Evolutionary conservation across 2,797 vertebrate genomes (phyloP).

Genomic region (Sebastes baramenuke): DNA sequence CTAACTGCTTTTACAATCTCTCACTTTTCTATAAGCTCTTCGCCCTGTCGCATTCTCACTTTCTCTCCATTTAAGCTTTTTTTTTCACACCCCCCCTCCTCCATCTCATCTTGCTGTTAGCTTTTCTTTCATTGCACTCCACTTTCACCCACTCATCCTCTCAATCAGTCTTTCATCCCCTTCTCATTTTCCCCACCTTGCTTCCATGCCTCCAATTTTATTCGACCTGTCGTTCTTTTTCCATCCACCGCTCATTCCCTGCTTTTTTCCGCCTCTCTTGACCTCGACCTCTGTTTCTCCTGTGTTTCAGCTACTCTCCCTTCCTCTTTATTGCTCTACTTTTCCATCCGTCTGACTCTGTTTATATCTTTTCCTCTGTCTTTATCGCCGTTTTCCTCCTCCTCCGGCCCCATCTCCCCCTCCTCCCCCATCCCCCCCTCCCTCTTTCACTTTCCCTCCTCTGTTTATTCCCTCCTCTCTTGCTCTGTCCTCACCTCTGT

Average conservation of each 20-base stretch:
- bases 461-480: slow-evolving; percentile 20
- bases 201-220: slow-evolving; percentile 41
- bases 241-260: slow-evolving; percentile 13
- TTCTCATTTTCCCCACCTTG: slow-evolving; percentile 41
- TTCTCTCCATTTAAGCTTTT: slow-evolving; percentile 9
- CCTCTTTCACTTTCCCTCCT: neutral
- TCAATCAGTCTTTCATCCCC: slow-evolving; percentile 51
- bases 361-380: slow-evolving; percentile 24
- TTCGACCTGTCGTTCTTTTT: slow-evolving; percentile 25
- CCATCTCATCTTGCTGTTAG: slow-evolving; percentile 31
- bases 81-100: neutral
- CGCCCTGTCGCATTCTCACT: neutral
- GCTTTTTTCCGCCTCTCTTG: slow-evolving; percentile 21
- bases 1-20: slow-evolving; percentile 15
- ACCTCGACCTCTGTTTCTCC: slow-evolving; percentile 48
- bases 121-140: slow-evolving; percentile 35
- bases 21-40: slow-evolving; percentile 14
- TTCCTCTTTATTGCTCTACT: slow-evolving; percentile 11
- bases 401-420: neutral
- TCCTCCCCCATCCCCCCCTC: neutral
- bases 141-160: slow-evolving; percentile 50
- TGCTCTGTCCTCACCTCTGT: slow-evolving; percentile 49
- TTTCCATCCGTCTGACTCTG: slow-evolving; percentile 4
- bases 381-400: slow-evolving; percentile 31
- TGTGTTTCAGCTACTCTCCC: slow-evolving; percentile 26